Evolutionary conservation across 2,113 vertebrate genomes (phyloP).

Genomic region (Apteryx mantelli): DNA sequence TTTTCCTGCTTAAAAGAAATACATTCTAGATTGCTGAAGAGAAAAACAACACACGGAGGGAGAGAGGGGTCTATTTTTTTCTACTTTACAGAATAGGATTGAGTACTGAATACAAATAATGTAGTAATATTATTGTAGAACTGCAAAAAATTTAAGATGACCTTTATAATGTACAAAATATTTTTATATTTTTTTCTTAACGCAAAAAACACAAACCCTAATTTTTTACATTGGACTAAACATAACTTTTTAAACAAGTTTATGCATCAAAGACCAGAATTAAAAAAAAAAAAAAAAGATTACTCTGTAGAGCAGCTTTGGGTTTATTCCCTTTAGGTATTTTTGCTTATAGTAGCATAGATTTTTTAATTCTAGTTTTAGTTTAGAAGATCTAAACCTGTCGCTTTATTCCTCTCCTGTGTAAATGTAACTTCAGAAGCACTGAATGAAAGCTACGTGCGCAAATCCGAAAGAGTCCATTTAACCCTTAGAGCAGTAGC

Average conservation of each 20-base stretch:
- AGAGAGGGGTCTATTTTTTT: slow-evolving; percentile 13
- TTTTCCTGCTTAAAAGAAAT: neutral
- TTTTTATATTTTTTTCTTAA: slow-evolving; percentile 79
- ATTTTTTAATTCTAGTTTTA: slow-evolving; percentile 12
- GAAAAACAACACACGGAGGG: neutral
- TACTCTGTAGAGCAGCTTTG: slow-evolving; percentile 13
- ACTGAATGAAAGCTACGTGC: neutral
- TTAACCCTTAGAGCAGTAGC: neutral
- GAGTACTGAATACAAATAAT: slow-evolving; percentile 51
- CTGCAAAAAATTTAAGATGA: slow-evolving; percentile 56
- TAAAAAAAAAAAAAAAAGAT: neutral
- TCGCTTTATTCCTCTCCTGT: neutral
- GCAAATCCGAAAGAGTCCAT: neutral
- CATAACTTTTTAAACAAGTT: slow-evolving; percentile 66
- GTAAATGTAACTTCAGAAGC: slow-evolving; percentile 20
- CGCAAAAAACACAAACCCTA: slow-evolving; percentile 28
- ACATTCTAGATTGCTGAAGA: neutral
- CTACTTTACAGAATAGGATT: slow-evolving; percentile 48
- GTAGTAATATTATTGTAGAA: slow-evolving; percentile 63
- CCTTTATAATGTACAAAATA: slow-evolving; percentile 74
- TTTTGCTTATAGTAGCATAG: neutral
- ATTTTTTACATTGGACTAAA: slow-evolving; percentile 73
- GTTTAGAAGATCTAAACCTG: neutral
- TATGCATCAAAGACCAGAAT: slow-evolving; percentile 47
- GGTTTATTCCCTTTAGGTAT: neutral